Evolutionary conservation across 2,113 vertebrate genomes (phyloP).

Genomic region (Cathartes aura): DNA sequence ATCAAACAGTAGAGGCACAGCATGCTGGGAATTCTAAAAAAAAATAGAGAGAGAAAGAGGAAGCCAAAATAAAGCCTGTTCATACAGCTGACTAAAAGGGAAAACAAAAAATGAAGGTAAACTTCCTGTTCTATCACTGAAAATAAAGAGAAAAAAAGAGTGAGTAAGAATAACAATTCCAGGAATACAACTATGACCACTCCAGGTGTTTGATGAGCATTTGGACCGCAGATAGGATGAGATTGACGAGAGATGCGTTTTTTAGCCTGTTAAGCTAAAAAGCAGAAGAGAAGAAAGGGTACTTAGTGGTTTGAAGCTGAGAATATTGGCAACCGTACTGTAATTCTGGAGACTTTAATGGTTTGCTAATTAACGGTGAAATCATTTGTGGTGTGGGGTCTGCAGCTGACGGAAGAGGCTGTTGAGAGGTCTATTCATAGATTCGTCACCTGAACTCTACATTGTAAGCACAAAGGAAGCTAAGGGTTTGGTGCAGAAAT

Average conservation of each 20-base stretch:
- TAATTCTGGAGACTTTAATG: neutral
- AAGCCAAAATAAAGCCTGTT: neutral
- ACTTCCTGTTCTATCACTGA: neutral
- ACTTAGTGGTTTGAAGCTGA: slow-evolving; percentile 46
- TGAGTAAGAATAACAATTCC: neutral
- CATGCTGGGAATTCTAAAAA: neutral
- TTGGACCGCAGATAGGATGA: neutral
- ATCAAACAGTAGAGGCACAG: neutral
- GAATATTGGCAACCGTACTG: neutral
- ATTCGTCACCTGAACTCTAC: neutral
- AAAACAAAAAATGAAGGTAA: neutral
- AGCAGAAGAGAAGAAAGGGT: neutral
- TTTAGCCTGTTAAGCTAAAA: neutral
- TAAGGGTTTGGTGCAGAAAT: neutral
- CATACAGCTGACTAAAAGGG: neutral
- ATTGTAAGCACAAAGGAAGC: neutral
- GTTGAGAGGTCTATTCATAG: neutral
- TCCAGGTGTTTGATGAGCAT: neutral
- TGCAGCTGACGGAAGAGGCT: neutral
- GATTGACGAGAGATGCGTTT: neutral
- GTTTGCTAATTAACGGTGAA: slow-evolving; percentile 27
- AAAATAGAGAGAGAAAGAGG: neutral
- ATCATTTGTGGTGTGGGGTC: neutral
- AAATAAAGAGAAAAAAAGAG: neutral
- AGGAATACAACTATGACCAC: neutral